phyloP scores from a whole-genome alignment of 2,888 invertebrate species.

The Agrotis exclamationis region DNA sequence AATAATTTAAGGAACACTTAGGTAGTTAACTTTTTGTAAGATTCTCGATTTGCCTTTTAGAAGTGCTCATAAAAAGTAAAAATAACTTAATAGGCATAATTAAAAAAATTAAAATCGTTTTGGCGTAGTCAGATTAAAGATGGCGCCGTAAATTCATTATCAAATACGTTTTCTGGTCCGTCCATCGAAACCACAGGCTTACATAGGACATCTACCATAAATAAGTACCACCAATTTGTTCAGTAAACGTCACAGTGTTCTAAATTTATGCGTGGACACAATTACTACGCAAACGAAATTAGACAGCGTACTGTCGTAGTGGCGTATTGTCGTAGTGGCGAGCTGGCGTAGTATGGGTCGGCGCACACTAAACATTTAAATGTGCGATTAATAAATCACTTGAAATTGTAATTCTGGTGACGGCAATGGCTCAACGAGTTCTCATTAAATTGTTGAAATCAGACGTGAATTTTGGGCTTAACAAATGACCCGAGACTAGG shows the following conservation, averaged over 20 bases:
- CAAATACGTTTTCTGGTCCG: conserved; percentile 5
- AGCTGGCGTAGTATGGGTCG: background rate
- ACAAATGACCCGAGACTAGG: background rate
- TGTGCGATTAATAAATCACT: conserved; percentile 28
- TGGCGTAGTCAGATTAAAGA: background rate
- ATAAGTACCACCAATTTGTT: conserved; percentile 59
- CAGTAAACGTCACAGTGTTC: conserved; percentile 55
- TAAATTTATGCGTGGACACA: conserved; percentile 57
- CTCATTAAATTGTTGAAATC: background rate
- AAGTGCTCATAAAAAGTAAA: background rate
- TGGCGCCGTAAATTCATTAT: background rate
- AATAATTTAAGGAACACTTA: conserved; percentile 16
- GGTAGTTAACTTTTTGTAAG: conserved; percentile 4
- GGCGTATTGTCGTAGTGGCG: conserved; percentile 22
- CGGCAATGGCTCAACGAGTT: background rate
- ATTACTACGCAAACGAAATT: conserved; percentile 58
- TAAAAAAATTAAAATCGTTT: background rate
- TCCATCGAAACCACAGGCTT: conserved; percentile 28
- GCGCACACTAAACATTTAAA: conserved; percentile 19
- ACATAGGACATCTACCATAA: conserved; percentile 17
- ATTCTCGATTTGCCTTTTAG: background rate
- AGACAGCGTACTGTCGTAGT: conserved; percentile 42
- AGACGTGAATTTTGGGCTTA: background rate
- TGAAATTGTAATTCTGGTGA: conserved; percentile 9
- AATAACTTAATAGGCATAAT: too few relatives aligned